Base-by-base conservation (phyloP, 2,888 invertebrate genomes). In the Cataglyphis albicans region DNA sequence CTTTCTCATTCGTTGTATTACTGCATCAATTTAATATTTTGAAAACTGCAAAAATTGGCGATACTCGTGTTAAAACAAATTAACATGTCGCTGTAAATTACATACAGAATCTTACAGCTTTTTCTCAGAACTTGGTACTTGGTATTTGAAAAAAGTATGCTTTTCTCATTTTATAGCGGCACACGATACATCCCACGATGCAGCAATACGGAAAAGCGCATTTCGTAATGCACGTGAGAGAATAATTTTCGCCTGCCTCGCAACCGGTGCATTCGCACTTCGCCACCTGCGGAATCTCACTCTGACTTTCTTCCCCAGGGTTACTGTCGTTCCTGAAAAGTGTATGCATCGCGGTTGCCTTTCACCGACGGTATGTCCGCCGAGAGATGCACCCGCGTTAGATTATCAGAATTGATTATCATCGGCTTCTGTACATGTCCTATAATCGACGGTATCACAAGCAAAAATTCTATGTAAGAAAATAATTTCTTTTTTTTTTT, bases 231-330 rank as follows among this genome's bases (percentile, higher is more conserved):
- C 48, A 64, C 55, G 74, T 64, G 73, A 78, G 68, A 74, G 78
- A 84, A 82, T 25, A 61, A 61, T 70, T 78, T n/a, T 78, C 44
- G 78, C 57, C 21, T 21, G 67, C n/a, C 9, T 21, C 68, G 72
- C 64, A 21, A 0, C 25, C 3, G 41, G 63, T 63, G 63, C 74
- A 61, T 52, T 55, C 64, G 29, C 32, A 67, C 67, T 70, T 61
- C 68, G 61, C 75, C 81, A 63, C 74, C 82, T 82, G 82, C 72
- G 18, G 57, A 55, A 64, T 81, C 73, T 85, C 84, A 85, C 87
- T 86, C 85, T 86, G 88, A 85, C 89, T 89, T 89, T 89, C 89
- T 83, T 89, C 65, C 55, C 75, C 81, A 64, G 68, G 35, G 57
- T 70, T 82, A 74, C 29, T 41, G 29, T 73, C 72, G 81, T 78